Evolutionary conservation across 2,797 vertebrate species (phyloP), one percentile per base, ranked within the genome.

Genomic region (Acanthiza pusilla): DNA sequence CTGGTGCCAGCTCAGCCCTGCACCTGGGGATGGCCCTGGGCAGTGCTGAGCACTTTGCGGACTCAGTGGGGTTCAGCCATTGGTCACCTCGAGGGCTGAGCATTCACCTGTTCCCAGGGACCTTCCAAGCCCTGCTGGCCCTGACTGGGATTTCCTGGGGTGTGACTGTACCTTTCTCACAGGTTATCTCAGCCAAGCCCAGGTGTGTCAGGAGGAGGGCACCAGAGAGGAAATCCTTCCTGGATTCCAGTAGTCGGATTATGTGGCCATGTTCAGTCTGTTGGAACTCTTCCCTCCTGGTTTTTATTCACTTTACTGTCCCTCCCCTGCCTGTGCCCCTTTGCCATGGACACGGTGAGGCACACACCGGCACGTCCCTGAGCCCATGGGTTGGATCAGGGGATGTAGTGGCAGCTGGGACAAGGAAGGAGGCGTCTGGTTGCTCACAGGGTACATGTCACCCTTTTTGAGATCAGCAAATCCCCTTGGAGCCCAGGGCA

Each of bases 71-170:
- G 3, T 43, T 85, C 58, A 72, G 54, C 58, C 11, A 5, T 23
- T 1, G 4, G 38, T 42, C 50, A 60, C 60, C 40, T 67, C 6
- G 0, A 12, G 55, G 68, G 38, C 40, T 40, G 17, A 48, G 54
- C 0, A 0, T 38, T 38, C n/a, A 20, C 23, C 43, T 65, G 17
- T 51, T 45, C 58, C 5, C 0, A 0, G 3, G 62, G n/a, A 40
- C 26, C 58, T 55, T 23, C 66, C 68, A 7, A 10, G 34, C 48
- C 72, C 20, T 12, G 15, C 54, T 27, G 53, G 66, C 42, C 14
- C 3, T 13, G 29, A 6, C 10, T 42, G 29, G 17, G 2, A 5
- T 34, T 67, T 67, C 10, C 66, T 75, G 62, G 32, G 10, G 26
- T 0, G 0, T 7, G 51, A 5, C 50, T 4, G 1, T 77, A 7